Evolutionary conservation across 2,888 invertebrate species (phyloP).

Genomic region (Aromia moschata): DNA sequence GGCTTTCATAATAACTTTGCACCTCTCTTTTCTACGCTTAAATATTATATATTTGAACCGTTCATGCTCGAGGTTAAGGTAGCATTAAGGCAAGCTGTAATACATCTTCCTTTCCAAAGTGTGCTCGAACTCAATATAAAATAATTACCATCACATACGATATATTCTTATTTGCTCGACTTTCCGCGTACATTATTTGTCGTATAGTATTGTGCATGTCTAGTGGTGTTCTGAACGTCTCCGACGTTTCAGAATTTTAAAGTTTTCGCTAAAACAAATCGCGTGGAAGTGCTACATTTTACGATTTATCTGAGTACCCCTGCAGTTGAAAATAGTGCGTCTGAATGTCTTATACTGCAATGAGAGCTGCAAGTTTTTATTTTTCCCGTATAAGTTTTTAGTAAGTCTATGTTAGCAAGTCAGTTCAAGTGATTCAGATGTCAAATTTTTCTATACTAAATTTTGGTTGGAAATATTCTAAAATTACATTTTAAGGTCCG

Average conservation of each 20-base stretch:
- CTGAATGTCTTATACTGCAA: too few species aligned
- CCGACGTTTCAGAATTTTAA: not conserved
- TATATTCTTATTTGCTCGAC: slow-evolving; percentile 14
- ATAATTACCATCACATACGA: slow-evolving; percentile 18
- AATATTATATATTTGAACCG: slow-evolving; percentile 53
- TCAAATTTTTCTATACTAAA: not conserved
- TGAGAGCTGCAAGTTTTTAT: too few species aligned
- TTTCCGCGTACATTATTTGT: slow-evolving; percentile 11
- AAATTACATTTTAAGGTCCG: not conserved
- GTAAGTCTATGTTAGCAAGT: too few species aligned
- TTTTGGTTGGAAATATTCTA: not conserved
- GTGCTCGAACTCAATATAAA: slow-evolving; percentile 18
- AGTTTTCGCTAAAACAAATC: not conserved
- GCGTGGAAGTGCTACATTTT: slow-evolving; percentile 4
- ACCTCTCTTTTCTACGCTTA: slow-evolving; percentile 51
- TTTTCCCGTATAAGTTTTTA: too few species aligned
- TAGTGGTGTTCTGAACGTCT: not conserved
- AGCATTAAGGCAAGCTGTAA: slow-evolving; percentile 49
- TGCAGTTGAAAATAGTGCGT: not conserved
- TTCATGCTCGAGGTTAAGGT: slow-evolving; percentile 50
- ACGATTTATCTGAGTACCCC: not conserved
- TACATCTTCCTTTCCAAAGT: slow-evolving; percentile 46
- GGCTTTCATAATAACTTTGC: slow-evolving; percentile 54
- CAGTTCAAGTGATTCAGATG: too few species aligned
- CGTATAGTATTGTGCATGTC: slow-evolving; percentile 9